Evolutionary conservation across 2,113 vertebrate genomes (phyloP).

Genomic region (Bucco capensis): DNA sequence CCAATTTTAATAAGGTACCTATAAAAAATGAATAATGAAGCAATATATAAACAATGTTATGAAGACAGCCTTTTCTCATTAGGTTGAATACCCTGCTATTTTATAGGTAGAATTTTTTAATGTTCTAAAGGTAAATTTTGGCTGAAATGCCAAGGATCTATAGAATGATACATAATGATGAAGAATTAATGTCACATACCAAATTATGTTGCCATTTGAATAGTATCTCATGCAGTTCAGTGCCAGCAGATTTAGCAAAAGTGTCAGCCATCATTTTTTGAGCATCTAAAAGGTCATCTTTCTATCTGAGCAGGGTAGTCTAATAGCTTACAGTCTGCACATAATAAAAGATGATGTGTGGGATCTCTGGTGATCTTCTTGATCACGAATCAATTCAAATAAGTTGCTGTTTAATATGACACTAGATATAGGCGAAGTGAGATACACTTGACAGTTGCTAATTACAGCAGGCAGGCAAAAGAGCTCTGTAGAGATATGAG

Average conservation of each 20-base stretch:
- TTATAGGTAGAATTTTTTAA: neutral
- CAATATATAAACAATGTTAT: conserved; percentile 14
- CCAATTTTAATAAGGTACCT: conserved; percentile 41
- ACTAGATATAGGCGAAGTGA: conserved; percentile 66
- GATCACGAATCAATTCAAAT: conserved; percentile 77
- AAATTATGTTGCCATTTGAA: conserved; percentile 26
- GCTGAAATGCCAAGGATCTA: neutral
- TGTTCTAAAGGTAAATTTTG: conserved; percentile 30
- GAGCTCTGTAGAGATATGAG: conserved; percentile 33
- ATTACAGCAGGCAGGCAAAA: conserved; percentile 72
- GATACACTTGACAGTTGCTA: conserved; percentile 74
- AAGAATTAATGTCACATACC: conserved; percentile 23
- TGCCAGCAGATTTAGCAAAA: conserved; percentile 27
- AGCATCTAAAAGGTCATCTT: conserved; percentile 31
- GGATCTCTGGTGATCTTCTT: conserved; percentile 67
- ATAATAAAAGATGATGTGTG: conserved; percentile 71
- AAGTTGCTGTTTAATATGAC: conserved; percentile 69
- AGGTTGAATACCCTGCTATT: neutral
- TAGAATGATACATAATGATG: conserved; percentile 7
- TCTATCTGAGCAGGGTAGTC: conserved; percentile 44
- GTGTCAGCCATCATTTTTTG: conserved; percentile 36
- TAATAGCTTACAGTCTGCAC: conserved; percentile 65
- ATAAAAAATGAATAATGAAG: conserved; percentile 40
- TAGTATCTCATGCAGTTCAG: neutral
- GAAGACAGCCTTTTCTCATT: conserved; percentile 18